Evolutionary conservation across 2,888 invertebrate genomes (phyloP).

Genomic region (Sesia bembeciformis): DNA sequence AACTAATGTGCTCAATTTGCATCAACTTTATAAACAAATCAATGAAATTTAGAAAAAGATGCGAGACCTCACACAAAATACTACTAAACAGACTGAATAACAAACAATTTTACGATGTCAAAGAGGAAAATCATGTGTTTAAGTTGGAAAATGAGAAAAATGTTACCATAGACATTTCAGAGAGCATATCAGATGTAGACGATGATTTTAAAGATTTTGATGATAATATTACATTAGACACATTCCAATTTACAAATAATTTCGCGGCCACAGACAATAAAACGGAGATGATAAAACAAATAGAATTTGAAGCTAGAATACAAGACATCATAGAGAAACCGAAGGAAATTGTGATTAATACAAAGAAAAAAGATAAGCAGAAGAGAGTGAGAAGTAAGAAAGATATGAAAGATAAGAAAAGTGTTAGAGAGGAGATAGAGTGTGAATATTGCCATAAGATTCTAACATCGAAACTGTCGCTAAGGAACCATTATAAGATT

Average conservation of each 20-base stretch:
- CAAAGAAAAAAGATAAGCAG: slow-evolving; percentile 15
- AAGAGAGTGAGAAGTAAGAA: slow-evolving; percentile 15
- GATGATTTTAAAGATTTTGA: slow-evolving; percentile 28
- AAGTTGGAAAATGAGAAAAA: slow-evolving; percentile 10
- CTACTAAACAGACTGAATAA: slow-evolving; percentile 13
- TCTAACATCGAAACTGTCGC: slow-evolving; percentile 47
- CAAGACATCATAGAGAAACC: slow-evolving; percentile 16
- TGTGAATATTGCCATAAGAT: slow-evolving; percentile 61
- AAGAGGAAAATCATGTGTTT: slow-evolving; percentile 17
- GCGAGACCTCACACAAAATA: slow-evolving; percentile 17
- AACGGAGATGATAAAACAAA: slow-evolving; percentile 1
- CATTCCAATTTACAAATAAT: slow-evolving; percentile 11
- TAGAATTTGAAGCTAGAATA: slow-evolving; percentile 13
- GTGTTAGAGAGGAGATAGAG: slow-evolving; percentile 37
- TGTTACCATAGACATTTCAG: slow-evolving; percentile 25
- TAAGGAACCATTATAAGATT: slow-evolving; percentile 60
- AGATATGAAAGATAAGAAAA: slow-evolving; percentile 10
- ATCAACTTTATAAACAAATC: slow-evolving; percentile 23
- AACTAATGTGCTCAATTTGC: slow-evolving; percentile 24
- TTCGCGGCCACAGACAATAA: slow-evolving; percentile 4
- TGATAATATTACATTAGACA: slow-evolving; percentile 28
- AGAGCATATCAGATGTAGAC: slow-evolving; percentile 11
- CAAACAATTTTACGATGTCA: slow-evolving; percentile 14
- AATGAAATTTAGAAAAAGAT: slow-evolving; percentile 24
- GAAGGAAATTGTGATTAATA: slow-evolving; percentile 13